These are phyloP conservation scores for Campoplex capitator DNA, from an alignment of 2,888 invertebrate genomes.

Conservation along the genomic window DNA sequence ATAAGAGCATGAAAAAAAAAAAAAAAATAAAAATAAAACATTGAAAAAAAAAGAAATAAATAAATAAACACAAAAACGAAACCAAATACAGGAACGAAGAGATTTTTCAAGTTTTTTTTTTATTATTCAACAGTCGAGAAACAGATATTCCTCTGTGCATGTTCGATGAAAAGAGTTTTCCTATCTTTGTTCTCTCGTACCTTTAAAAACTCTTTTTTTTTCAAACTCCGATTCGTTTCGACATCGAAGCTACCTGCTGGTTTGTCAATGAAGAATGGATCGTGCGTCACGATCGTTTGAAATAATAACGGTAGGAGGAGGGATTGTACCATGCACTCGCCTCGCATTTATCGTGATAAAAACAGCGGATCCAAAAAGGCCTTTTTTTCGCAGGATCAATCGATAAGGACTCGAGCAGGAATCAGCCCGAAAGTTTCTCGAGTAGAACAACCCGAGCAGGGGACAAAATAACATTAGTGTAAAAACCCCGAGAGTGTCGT, in stretches of 20 bases:
- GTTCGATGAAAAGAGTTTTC: not conserved
- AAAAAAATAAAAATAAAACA: not conserved
- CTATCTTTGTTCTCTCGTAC: not conserved
- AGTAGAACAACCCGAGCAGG: constrained; percentile 23
- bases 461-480: constrained; percentile 45
- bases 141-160: not conserved
- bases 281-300: not conserved
- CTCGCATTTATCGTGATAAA: not conserved
- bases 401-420: constrained; percentile 57
- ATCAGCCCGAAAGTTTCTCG: constrained; percentile 29
- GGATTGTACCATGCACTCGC: not conserved
- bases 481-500: constrained; percentile 59
- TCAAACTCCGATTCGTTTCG: not conserved
- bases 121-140: not conserved
- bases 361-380: not conserved
- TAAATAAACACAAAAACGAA: not conserved
- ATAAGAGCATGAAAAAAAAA: constrained; percentile 5
- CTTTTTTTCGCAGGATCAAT: constrained; percentile 7
- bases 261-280: not conserved
- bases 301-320: not conserved
- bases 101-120: not conserved
- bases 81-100: not conserved
- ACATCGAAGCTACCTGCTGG: not conserved
- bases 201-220: not conserved
- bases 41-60: too few relatives aligned